Evolutionary conservation across 2,113 vertebrate genomes (phyloP), one percentile per base, ranked within the genome.

Genomic region (Spilogale gracilis): DNA sequence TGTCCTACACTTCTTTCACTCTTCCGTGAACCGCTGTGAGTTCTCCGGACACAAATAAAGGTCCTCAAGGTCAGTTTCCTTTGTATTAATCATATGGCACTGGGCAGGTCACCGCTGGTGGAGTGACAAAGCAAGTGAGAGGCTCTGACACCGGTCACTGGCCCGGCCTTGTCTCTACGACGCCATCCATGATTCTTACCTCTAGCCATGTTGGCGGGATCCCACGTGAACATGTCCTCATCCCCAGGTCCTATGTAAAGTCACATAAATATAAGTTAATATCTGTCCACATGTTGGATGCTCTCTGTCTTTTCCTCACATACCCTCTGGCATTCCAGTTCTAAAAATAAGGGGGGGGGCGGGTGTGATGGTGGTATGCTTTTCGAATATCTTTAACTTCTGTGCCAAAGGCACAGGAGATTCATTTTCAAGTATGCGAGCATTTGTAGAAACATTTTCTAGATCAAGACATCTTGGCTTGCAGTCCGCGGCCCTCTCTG

Each of bases 391-490:
- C 95, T 88, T 60, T 90, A 60, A 92, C 32, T 61, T 92, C 18
- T 9, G 20, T 78, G 25, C 45, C 74, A 76, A 80, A 88, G n/a
- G 20, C 25, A 58, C 30, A 58, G 32, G 38, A 74, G 60, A 84
- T 80, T 80, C 94, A 76, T 95, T 93, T 96, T 93, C 23, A 43
- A 76, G 50, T 43, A 71, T 45, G n/a, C 78, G 63, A 88, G 45
- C 92, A 87, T 80, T 92, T 88, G 43, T 79, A 65, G 82, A 85
- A 89, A 93, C 18, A 76, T 73, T 87, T 96, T 95, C 91, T 81
- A 94, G 74, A 81, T 69, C 84, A 91, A 38, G 63, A n/a, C 61
- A 56, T 96, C 80, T 84, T 91, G 61, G 56, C 48, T 89, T 96
- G 63, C 52, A 78, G 23, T 63, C 86, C 20, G n/a, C 58, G 91